These are phyloP conservation scores for Chaetodon trifasciatus DNA, from an alignment of 2,797 vertebrate species.

Conservation along the genomic window DNA sequence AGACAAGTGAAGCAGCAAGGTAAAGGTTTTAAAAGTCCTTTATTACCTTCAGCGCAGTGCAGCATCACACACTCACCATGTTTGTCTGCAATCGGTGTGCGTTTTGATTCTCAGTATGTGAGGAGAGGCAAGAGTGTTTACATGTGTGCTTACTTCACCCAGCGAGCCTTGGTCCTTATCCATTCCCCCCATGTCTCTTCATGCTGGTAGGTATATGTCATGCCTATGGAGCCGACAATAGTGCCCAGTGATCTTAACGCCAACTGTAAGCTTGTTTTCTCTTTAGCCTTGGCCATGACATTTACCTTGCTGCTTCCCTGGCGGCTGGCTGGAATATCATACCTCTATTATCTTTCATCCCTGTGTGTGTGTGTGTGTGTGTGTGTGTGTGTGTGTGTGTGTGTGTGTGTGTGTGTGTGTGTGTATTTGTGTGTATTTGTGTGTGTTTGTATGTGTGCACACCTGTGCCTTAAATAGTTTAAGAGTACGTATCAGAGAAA, in stretches of 20 bases:
- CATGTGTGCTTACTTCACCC: constrained; percentile 72
- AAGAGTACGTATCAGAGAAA: constrained; percentile 41
- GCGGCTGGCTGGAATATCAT: constrained; percentile 66
- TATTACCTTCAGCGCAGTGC: constrained; percentile 39
- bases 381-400: constrained; percentile 40
- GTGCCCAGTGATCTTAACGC: constrained; percentile 76
- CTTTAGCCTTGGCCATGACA: constrained; percentile 81
- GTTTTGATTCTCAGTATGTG: constrained; percentile 55
- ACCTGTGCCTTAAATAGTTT: constrained; percentile 55
- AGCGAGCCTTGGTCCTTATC: constrained; percentile 57
- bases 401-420: constrained; percentile 13
- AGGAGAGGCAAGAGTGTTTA: constrained; percentile 63
- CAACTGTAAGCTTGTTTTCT: constrained; percentile 77
- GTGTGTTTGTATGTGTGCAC: constrained; percentile 18
- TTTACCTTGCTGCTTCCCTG: constrained; percentile 75
- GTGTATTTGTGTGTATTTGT: constrained; percentile 39
- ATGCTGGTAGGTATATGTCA: constrained; percentile 77
- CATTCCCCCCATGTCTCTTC: constrained; percentile 53
- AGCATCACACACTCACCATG: constrained; percentile 29
- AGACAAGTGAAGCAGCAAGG: constrained; percentile 32
- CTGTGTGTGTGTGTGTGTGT: constrained; percentile 15
- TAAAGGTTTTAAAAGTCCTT: constrained; percentile 42
- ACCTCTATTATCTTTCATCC: constrained; percentile 69
- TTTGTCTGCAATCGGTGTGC: constrained; percentile 51
- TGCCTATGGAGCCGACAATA: constrained; percentile 71